Evolutionary conservation across 2,888 invertebrate genomes (phyloP).

Genomic region (Tiphia femorata): DNA sequence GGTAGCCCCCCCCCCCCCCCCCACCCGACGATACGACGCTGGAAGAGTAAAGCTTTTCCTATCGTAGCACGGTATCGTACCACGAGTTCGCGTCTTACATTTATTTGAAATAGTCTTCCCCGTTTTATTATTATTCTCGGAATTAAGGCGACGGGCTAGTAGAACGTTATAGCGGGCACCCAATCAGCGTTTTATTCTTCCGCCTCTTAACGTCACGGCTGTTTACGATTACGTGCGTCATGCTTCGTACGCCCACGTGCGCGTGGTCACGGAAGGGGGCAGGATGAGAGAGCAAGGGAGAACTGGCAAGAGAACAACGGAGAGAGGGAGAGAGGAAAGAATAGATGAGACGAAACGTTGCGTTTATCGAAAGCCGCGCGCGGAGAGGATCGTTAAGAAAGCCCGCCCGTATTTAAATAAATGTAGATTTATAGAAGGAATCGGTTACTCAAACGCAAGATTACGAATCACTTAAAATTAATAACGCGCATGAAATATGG

Average conservation of each 20-base stretch:
- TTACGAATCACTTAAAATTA: no score
- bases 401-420: no score
- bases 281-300: not conserved
- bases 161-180: slow-evolving; percentile 3
- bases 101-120: slow-evolving; percentile 10
- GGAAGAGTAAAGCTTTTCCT: no score
- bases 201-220: slow-evolving; percentile 39
- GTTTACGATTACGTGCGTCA: slow-evolving; percentile 49
- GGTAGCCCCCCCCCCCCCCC: no score
- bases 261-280: not conserved
- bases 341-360: not conserved
- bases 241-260: slow-evolving; percentile 34
- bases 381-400: not conserved
- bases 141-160: slow-evolving; percentile 24
- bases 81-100: no score
- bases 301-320: not conserved
- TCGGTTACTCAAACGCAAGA: no score
- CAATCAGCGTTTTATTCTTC: slow-evolving; percentile 40
- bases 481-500: no score
- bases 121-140: slow-evolving; percentile 30
- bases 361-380: no score
- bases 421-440: no score
- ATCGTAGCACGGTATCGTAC: no score
- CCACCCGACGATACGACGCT: no score
- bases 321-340: not conserved